Evolutionary conservation across 2,113 vertebrate species (phyloP).

Genomic region (Mobula hypostoma): DNA sequence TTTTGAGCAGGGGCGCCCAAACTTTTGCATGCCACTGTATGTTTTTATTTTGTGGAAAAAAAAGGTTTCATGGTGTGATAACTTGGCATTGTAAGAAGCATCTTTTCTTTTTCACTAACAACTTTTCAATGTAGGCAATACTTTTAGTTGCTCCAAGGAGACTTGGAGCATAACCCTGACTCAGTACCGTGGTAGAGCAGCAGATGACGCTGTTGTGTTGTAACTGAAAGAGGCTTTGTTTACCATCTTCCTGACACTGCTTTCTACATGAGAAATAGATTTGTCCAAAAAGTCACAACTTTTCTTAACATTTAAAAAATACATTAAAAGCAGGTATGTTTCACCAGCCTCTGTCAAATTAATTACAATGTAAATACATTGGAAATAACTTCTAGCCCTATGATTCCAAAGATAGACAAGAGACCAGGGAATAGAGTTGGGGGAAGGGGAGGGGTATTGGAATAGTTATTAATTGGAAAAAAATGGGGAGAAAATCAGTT

Average conservation of each 20-base stretch:
- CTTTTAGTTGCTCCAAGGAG: not conserved
- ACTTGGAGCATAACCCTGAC: not conserved
- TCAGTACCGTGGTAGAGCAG: not conserved
- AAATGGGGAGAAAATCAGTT: too few relatives aligned
- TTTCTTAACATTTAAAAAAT: not conserved
- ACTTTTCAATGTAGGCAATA: not conserved
- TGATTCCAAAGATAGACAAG: not conserved
- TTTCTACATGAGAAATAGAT: not conserved
- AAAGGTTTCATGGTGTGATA: not conserved
- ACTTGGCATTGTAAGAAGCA: not conserved
- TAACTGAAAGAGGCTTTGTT: not conserved
- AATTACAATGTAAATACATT: not conserved
- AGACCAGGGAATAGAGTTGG: too few relatives aligned
- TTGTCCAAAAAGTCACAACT: not conserved
- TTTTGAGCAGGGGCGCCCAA: too few relatives aligned
- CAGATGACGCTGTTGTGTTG: not conserved
- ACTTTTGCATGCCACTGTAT: too few relatives aligned
- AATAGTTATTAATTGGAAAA: too few relatives aligned
- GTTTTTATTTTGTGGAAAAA: not conserved
- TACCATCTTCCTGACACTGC: not conserved
- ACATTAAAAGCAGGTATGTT: not conserved
- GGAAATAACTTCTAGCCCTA: not conserved
- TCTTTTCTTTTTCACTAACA: not conserved
- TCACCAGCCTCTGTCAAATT: not conserved
- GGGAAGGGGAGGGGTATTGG: too few relatives aligned